Percentiles rank a stretch among this genome's conserved stretches.
phyloP scores from a whole-genome alignment of 2,113 vertebrate genomes.

The Pardalotus punctatus region DNA sequence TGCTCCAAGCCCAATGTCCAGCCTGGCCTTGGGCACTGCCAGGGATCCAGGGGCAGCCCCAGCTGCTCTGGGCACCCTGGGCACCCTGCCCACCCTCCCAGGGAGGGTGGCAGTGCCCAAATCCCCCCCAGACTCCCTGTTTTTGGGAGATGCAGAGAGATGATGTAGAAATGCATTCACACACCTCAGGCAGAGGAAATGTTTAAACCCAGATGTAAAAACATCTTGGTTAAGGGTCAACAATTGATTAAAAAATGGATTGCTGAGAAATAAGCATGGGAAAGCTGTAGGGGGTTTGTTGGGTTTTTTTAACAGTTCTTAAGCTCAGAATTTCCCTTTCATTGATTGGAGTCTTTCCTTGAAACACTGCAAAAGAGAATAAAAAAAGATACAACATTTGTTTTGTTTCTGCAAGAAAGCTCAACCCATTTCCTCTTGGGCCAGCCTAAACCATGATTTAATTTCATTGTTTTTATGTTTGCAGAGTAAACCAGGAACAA shows the following conservation, averaged over 20 bases:
- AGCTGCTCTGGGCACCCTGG: neutral
- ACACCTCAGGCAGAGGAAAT: neutral
- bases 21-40: neutral
- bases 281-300: neutral
- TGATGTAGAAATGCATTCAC: no score
- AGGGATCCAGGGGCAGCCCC: neutral
- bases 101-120: neutral
- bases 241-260: neutral
- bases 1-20: neutral
- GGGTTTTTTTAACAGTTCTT: neutral
- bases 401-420: neutral
- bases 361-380: neutral
- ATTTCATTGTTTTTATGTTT: rapidly evolving
- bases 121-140: neutral
- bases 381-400: neutral
- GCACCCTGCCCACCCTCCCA: no score
- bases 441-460: neutral
- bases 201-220: neutral
- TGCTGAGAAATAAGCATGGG: neutral
- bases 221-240: neutral
- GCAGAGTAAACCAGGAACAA: neutral
- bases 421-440: neutral
- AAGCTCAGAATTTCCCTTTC: neutral
- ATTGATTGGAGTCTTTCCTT: neutral
- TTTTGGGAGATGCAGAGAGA: neutral